These are phyloP conservation scores for Junonia oenone DNA, from an alignment of 2,888 invertebrate genomes.

Conservation along the genomic window DNA sequence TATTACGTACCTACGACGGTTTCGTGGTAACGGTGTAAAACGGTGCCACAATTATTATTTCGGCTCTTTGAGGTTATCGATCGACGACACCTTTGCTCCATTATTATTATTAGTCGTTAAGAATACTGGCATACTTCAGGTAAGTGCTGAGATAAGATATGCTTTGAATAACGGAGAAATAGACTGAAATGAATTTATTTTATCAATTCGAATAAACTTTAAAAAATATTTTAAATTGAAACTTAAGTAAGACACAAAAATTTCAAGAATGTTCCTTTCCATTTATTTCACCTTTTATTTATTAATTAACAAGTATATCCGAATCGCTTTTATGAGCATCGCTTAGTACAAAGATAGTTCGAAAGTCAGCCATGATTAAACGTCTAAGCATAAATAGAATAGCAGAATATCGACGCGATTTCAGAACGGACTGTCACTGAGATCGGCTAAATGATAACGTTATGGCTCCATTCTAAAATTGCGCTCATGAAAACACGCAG, in stretches of 20 bases:
- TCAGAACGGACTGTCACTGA: slow-evolving; percentile 44
- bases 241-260: background rate
- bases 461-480: slow-evolving; percentile 62
- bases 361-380: slow-evolving; percentile 14
- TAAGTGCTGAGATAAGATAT: background rate
- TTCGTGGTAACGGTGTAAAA: slow-evolving; percentile 63
- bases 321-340: background rate
- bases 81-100: slow-evolving; percentile 19
- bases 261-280: background rate
- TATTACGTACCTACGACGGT: slow-evolving; percentile 41
- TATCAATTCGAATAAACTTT: background rate
- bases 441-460: slow-evolving; percentile 67
- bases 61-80: slow-evolving; percentile 18
- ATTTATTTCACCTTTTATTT: background rate
- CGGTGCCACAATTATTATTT: slow-evolving; percentile 35
- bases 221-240: background rate
- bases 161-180: background rate
- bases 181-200: background rate
- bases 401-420: slow-evolving; percentile 31
- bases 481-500: slow-evolving; percentile 63
- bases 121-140: background rate
- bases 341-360: slow-evolving; percentile 1
- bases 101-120: slow-evolving; percentile 20
- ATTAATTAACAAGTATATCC: no score
- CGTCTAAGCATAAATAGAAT: slow-evolving; percentile 27